A percentile compares a stretch with the other conserved stretches of the same genome.
Evolutionary conservation across 2,888 invertebrate genomes (phyloP).

Genomic region (Uloborus plumipes): DNA sequence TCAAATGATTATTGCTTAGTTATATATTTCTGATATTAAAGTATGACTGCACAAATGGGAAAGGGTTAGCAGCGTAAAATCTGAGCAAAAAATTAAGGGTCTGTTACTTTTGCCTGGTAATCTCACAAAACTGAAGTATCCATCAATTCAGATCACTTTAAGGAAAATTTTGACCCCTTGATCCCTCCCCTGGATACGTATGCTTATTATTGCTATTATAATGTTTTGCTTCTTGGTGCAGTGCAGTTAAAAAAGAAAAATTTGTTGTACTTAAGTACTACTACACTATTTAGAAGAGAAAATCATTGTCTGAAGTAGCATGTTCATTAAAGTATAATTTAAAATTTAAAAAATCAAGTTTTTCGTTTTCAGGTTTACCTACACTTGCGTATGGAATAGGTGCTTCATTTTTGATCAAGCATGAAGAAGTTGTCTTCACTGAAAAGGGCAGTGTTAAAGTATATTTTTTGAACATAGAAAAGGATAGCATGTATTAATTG

Average conservation of each 20-base stretch:
- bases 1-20: too few relatives aligned
- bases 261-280: too few relatives aligned
- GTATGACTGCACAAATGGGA: too few relatives aligned
- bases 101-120: too few relatives aligned
- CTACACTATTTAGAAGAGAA: too few relatives aligned
- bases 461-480: slow-evolving; percentile 90
- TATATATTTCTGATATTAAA: too few relatives aligned
- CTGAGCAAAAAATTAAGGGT: too few relatives aligned
- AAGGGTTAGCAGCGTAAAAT: too few relatives aligned
- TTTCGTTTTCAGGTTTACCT: slow-evolving; percentile 82
- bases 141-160: not conserved
- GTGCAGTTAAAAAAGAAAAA: too few relatives aligned
- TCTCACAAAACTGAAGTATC: too few relatives aligned
- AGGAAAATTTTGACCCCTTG: not conserved
- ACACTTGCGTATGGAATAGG: slow-evolving; percentile 91
- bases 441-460: slow-evolving; percentile 82
- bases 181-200: too few relatives aligned
- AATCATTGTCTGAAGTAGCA: too few relatives aligned
- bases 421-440: slow-evolving; percentile 83
- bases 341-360: not conserved
- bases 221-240: not conserved
- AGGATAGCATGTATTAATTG: slow-evolving; percentile 79
- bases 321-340: not conserved
- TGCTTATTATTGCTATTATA: not conserved
- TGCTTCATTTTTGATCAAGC: slow-evolving; percentile 84